phyloP scores from a whole-genome alignment of 2,888 invertebrate species.

The Dynastes maya region DNA sequence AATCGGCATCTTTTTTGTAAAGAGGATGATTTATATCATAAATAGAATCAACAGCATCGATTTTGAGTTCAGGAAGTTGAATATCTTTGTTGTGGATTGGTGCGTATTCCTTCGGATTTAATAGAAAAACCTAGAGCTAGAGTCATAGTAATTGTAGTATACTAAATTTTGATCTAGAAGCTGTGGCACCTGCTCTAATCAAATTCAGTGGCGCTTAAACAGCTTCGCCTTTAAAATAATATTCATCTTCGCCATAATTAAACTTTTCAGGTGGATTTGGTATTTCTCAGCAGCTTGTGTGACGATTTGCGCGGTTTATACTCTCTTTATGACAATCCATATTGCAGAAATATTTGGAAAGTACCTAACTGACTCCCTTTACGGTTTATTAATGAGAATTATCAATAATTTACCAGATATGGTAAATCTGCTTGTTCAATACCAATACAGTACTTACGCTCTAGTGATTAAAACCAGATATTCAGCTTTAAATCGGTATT shows the following conservation, averaged over 20 bases:
- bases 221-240: no score
- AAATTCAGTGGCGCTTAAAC: no score
- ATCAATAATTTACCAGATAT: slow-evolving; percentile 21
- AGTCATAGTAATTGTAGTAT: no score
- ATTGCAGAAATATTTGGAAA: neutral
- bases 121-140: no score
- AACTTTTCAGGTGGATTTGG: neutral
- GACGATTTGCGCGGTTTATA: neutral
- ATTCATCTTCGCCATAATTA: no score
- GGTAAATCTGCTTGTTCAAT: slow-evolving; percentile 57
- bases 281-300: neutral
- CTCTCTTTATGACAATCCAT: neutral
- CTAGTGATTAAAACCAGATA: slow-evolving; percentile 41
- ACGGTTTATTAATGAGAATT: neutral
- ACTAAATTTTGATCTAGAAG: no score
- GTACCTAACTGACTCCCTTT: neutral
- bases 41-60: slow-evolving; percentile 27
- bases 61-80: slow-evolving; percentile 7
- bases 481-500: no score
- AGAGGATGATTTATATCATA: slow-evolving; percentile 23
- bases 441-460: slow-evolving; percentile 58
- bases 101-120: neutral
- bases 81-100: neutral
- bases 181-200: no score
- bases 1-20: slow-evolving; percentile 14